Conservation (phyloP, 2,888 invertebrate genomes). For the Parnassius glacialis region DNA sequence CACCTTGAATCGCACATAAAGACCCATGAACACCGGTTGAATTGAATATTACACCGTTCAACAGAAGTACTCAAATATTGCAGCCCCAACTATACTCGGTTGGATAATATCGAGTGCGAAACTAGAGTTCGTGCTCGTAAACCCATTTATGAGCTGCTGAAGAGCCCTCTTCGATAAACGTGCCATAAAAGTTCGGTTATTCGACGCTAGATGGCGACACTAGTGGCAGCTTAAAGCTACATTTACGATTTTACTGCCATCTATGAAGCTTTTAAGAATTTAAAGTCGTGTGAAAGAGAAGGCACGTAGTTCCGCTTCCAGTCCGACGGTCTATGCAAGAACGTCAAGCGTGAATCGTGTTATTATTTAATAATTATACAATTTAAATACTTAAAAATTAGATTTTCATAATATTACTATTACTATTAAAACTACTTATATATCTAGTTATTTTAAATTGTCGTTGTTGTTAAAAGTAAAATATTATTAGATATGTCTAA, state of each 20-base stretch:
- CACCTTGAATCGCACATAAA: slow-evolving; percentile 81
- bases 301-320: slow-evolving; percentile 15
- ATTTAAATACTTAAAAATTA: no score
- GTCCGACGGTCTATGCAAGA: not conserved
- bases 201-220: slow-evolving; percentile 77
- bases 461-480: no score
- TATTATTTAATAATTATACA: no score
- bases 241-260: slow-evolving; percentile 78
- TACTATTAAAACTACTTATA: no score
- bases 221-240: slow-evolving; percentile 75
- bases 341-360: not conserved
- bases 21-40: slow-evolving; percentile 76
- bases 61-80: slow-evolving; percentile 75
- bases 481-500: no score
- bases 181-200: slow-evolving; percentile 79
- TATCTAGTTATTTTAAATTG: no score
- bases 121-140: slow-evolving; percentile 77
- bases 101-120: slow-evolving; percentile 75
- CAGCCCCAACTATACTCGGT: slow-evolving; percentile 72
- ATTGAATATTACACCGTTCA: slow-evolving; percentile 74
- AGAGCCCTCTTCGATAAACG: slow-evolving; percentile 80
- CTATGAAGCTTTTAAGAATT: slow-evolving; percentile 77
- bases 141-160: slow-evolving; percentile 81
- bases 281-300: slow-evolving; percentile 54
- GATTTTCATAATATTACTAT: no score